Base-by-base conservation (phyloP, 2,888 invertebrate genomes). In the Lycia hirtaria region DNA sequence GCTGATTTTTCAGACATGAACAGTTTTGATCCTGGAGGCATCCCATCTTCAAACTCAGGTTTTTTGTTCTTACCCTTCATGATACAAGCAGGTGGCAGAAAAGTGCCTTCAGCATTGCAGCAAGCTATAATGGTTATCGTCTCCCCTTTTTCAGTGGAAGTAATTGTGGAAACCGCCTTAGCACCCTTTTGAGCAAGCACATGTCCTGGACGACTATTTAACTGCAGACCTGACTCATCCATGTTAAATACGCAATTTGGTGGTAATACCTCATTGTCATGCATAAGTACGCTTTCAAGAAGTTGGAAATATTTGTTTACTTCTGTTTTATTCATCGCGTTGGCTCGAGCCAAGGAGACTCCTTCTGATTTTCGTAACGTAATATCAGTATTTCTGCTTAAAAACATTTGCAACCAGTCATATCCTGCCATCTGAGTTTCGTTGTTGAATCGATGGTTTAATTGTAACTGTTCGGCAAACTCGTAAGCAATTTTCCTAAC, bases 111-210 rank as follows among this genome's bases (percentile, higher is more conserved):
- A 7, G 75, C 81, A 65, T 76, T 83, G 56, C 76, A 80, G 52
- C 79, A 80, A 2, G 69, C 74, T 20, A 79, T 66, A 4, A 83
- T 40, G 2, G 76, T 67, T 10, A 66, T 64, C 0, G 75, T 80
- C 65, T 81, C 75, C 4, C 73, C 75, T 54, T 74, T 71, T 68
- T 81, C 78, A n/a, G 64, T 69, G 12, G 75, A 76, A 20, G 80
- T 80, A 7, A 71, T 22, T n/a, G 50, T 56, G 17, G 68, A 61
- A 19, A 83, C 75, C 35, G 71, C 72, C 45, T 63, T 67, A 1
- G 62, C 28, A 7, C 65, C 64, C 28, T 66, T 66, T 53, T 50
- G 17, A n/a, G 64, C 67, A 6, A 67, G 15, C 14, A 65, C 67
- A 10, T 63, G 26, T 5, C 62, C 63, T 9, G 67, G 67, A 4